These are phyloP conservation scores for Numenius arquata DNA, from an alignment of 2,113 vertebrate species.

Conservation along the genomic window DNA sequence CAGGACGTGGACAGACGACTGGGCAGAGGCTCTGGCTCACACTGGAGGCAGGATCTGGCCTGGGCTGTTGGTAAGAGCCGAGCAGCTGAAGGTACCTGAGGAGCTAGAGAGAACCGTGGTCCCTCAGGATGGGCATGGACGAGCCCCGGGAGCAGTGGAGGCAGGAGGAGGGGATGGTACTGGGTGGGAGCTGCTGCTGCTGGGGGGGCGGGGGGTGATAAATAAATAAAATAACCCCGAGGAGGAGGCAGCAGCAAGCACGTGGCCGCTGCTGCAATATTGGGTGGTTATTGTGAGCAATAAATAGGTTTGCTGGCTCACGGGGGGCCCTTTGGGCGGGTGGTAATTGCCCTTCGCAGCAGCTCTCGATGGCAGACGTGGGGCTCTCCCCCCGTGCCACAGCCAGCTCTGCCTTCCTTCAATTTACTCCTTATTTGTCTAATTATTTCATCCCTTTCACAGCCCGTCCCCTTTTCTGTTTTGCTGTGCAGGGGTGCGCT, in stretches of 20 bases:
- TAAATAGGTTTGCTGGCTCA: not conserved
- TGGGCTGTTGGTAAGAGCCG: rapidly evolving
- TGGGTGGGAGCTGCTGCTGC: not conserved
- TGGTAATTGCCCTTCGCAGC: not conserved
- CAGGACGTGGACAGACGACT: rapidly evolving
- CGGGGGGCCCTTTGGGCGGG: not conserved
- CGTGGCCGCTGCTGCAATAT: not conserved
- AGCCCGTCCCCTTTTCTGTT: not conserved
- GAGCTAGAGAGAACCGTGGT: not conserved
- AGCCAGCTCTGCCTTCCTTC: not conserved
- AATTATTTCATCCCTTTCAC: not conserved
- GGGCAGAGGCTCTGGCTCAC: rapidly evolving
- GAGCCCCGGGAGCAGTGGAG: rapidly evolving
- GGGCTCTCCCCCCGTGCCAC: not conserved
- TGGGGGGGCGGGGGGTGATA: not conserved
- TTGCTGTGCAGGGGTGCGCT: not conserved
- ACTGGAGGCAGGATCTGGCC: not conserved
- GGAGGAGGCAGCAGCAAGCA: not conserved
- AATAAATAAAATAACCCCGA: not conserved
- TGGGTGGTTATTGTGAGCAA: not conserved
- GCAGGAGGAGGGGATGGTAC: not conserved
- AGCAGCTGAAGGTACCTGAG: not conserved
- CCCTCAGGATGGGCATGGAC: rapidly evolving
- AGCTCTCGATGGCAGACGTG: rapidly evolving
- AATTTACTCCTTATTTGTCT: not conserved